Percentiles rank a stretch among this genome's conserved stretches.
Evolutionary conservation across 1,140 invertebrate species (phyloP).

Genomic region (Arctopsyche grandis): DNA sequence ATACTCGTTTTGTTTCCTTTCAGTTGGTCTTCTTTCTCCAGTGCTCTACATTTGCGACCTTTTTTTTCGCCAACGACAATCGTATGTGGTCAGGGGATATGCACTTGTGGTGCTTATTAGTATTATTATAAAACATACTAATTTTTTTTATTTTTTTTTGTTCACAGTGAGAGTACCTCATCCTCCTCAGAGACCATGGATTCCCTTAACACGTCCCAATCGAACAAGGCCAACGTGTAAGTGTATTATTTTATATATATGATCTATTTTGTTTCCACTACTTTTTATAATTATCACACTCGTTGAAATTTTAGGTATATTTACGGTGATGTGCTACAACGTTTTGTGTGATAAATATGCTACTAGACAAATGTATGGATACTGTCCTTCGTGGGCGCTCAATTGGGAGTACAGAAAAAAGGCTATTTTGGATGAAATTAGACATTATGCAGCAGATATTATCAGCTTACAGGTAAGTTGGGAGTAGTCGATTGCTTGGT

Average conservation of each 20-base stretch:
- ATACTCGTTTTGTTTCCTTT: constrained; percentile 38
- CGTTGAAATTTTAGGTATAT: constrained; percentile 77
- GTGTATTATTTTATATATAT: constrained; percentile 60
- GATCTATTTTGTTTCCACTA: neutral
- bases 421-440: constrained; percentile 96
- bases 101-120: too few species aligned
- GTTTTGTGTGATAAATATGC: constrained; percentile 99
- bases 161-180: constrained; percentile 88
- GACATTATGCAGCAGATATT: constrained; percentile 96
- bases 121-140: neutral
- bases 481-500: neutral
- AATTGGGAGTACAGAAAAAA: constrained; percentile 99
- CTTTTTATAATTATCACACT: constrained; percentile 31
- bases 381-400: constrained; percentile 96
- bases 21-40: constrained; percentile 26
- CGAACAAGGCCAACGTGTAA: constrained; percentile 87
- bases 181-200: constrained; percentile 93
- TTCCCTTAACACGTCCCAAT: constrained; percentile 87
- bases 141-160: constrained; percentile 57
- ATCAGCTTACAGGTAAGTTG: constrained; percentile 81
- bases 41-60: constrained; percentile 34
- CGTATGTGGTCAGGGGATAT: constrained; percentile 18
- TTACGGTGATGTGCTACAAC: constrained; percentile 99
- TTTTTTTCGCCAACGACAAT: constrained; percentile 14
- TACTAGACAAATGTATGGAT: constrained; percentile 96